Percentiles rank a stretch among this genome's conserved stretches.
phyloP scores from a whole-genome alignment of 2,797 vertebrate species.

The Pseudochirops cupreus region DNA sequence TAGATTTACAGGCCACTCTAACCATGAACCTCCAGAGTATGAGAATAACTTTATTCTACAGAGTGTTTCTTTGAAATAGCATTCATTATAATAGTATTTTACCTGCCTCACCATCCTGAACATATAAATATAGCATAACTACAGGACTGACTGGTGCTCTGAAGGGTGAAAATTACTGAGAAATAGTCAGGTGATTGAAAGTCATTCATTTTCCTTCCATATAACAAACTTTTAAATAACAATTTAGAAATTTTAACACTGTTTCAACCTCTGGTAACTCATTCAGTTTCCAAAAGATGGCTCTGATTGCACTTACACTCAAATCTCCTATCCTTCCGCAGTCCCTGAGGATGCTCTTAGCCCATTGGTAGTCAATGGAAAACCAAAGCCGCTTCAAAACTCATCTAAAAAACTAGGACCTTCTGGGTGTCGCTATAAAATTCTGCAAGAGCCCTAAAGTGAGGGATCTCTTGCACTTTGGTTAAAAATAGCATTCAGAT shows the following conservation, averaged over 20 bases:
- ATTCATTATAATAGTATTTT: slow-evolving; percentile 3
- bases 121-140: neutral
- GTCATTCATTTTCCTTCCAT: neutral
- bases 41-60: neutral
- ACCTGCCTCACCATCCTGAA: neutral
- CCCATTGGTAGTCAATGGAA: neutral
- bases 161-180: neutral
- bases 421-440: neutral
- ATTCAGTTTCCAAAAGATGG: neutral
- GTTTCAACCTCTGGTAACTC: neutral
- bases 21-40: neutral
- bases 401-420: neutral
- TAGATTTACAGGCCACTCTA: neutral
- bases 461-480: neutral
- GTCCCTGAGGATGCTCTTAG: neutral
- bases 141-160: neutral
- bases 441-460: neutral
- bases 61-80: neutral
- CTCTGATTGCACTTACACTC: neutral
- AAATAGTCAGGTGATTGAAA: neutral
- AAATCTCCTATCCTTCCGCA: neutral
- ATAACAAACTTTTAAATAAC: neutral
- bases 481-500: neutral
- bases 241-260: neutral
- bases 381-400: neutral